phyloP scores from a whole-genome alignment of 2,888 invertebrate species.

The Carpatolechia fugitivella region DNA sequence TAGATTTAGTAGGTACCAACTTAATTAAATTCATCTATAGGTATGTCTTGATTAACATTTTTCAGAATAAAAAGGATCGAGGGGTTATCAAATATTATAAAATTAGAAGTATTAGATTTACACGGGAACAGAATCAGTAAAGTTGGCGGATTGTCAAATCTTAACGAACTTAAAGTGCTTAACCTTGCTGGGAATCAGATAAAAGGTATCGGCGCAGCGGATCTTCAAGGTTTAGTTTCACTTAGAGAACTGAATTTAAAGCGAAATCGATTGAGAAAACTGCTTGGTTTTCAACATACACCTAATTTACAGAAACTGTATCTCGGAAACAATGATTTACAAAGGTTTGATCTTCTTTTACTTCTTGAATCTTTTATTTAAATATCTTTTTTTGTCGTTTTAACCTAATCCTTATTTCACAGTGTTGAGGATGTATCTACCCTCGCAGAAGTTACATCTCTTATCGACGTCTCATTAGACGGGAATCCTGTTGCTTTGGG shows the following conservation, averaged over 20 bases:
- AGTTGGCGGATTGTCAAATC: constrained; percentile 83
- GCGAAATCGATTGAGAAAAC: constrained; percentile 88
- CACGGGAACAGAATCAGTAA: constrained; percentile 94
- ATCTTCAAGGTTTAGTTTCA: constrained; percentile 87
- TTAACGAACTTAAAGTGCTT: constrained; percentile 90
- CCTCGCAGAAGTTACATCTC: constrained; percentile 86
- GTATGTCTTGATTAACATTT: constrained; percentile 21
- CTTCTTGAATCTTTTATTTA: background rate
- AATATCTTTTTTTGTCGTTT: background rate
- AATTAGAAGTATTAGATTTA: constrained; percentile 93
- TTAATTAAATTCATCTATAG: background rate
- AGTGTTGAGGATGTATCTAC: constrained; percentile 93
- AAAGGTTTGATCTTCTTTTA: constrained; percentile 53
- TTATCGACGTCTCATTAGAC: constrained; percentile 92
- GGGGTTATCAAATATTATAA: constrained; percentile 83
- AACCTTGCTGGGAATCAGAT: constrained; percentile 96
- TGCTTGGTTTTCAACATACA: constrained; percentile 89
- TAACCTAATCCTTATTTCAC: constrained; percentile 13
- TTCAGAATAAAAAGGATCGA: constrained; percentile 88
- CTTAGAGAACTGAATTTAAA: constrained; percentile 93
- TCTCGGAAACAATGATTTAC: constrained; percentile 89
- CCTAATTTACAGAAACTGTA: constrained; percentile 88
- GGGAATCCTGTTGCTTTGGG: constrained; percentile 90
- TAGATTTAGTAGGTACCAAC: no score
- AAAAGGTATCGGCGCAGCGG: constrained; percentile 85